phyloP scores from a whole-genome alignment of 2,113 vertebrate species.

The Mormoops blainvillei region DNA sequence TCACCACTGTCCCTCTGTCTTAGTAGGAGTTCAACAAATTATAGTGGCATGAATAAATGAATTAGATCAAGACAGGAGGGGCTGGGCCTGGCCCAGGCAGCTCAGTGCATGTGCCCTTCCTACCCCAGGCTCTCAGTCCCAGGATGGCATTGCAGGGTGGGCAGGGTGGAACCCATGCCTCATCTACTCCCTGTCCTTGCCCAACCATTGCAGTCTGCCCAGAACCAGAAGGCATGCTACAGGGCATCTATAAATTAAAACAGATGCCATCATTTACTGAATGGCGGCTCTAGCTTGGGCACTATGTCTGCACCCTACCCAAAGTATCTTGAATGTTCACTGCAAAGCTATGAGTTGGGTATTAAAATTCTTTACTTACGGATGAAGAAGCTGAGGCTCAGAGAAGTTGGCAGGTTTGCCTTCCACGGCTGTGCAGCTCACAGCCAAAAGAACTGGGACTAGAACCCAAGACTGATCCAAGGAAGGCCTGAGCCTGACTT shows the following conservation, averaged over 20 bases:
- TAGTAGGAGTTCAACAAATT: not conserved
- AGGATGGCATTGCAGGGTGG: not conserved
- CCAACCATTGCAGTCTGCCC: not conserved
- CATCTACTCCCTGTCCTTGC: not conserved
- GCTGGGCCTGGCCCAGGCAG: not conserved
- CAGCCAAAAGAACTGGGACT: not conserved
- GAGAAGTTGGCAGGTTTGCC: not conserved
- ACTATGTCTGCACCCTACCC: not conserved
- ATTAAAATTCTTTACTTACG: not conserved
- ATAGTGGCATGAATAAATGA: not conserved
- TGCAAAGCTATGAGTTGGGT: not conserved
- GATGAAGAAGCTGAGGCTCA: not conserved
- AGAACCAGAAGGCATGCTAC: not conserved
- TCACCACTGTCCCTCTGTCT: not conserved
- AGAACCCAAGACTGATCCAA: not conserved
- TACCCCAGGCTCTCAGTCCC: fast-evolving
- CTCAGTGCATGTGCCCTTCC: fast-evolving
- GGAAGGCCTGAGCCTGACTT: not conserved
- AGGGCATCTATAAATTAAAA: not conserved
- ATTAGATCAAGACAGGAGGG: not conserved
- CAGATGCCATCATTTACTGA: not conserved
- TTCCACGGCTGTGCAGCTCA: not conserved
- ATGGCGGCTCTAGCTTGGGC: not conserved
- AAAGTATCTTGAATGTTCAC: too few species aligned
- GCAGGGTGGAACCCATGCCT: not conserved